These are phyloP conservation scores for Tortrix viridana DNA, from an alignment of 2,888 invertebrate genomes.

Conservation along the genomic window DNA sequence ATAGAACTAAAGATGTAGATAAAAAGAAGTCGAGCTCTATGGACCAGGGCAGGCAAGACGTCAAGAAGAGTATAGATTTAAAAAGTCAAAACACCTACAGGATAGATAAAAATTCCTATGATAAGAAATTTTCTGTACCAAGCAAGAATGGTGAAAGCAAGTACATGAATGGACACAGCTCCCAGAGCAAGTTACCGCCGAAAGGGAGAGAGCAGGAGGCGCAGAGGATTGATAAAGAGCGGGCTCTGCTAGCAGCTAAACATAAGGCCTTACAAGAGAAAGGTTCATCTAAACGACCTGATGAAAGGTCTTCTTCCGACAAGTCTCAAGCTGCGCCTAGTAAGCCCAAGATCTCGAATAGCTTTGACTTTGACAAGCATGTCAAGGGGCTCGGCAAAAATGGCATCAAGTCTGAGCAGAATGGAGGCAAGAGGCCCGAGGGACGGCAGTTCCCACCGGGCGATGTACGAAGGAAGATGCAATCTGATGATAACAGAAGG, in stretches of 20 bases:
- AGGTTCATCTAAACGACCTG: conserved; percentile 54
- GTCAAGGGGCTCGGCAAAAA: conserved; percentile 64
- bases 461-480: conserved; percentile 67
- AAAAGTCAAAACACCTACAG: conserved; percentile 78
- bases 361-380: conserved; percentile 78
- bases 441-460: conserved; percentile 80
- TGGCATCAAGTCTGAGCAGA: conserved; percentile 13
- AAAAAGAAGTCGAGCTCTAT: conserved; percentile 58
- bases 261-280: conserved; percentile 52
- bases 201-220: conserved; percentile 58
- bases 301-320: conserved; percentile 54
- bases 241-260: conserved; percentile 48
- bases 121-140: conserved; percentile 55
- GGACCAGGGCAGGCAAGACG: conserved; percentile 53
- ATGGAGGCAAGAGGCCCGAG: conserved; percentile 52
- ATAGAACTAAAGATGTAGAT: conserved; percentile 56
- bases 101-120: conserved; percentile 77
- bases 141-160: conserved; percentile 59
- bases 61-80: conserved; percentile 74
- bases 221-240: conserved; percentile 58
- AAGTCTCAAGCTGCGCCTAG: conserved; percentile 59
- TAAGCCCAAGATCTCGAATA: conserved; percentile 59
- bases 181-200: conserved; percentile 64
- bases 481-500: conserved; percentile 55
- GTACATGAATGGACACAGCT: conserved; percentile 61